A percentile compares a stretch with the other conserved stretches of the same genome.
Conservation (phyloP, 2,797 vertebrate genomes). For the Alectoris magna region DNA sequence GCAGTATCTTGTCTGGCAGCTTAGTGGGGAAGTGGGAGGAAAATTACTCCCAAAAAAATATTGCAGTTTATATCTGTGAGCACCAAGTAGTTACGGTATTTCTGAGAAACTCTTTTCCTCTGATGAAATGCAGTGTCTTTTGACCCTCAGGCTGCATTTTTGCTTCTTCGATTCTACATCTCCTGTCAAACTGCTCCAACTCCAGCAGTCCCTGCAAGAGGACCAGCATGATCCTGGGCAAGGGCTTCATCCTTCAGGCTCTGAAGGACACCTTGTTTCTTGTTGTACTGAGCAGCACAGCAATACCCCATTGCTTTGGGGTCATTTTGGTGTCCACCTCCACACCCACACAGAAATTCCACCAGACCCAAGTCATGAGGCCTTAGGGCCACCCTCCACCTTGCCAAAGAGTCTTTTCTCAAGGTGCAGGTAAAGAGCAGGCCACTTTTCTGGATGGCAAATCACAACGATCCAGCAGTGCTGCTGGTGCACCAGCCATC, state of each 20-base stretch:
- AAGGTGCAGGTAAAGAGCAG: background rate
- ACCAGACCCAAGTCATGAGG: background rate
- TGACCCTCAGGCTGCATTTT: background rate
- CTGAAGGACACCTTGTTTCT: background rate
- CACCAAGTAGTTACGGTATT: background rate
- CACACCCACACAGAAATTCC: background rate
- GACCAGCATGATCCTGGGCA: background rate
- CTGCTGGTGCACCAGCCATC: background rate
- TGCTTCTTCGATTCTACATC: background rate
- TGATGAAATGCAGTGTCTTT: background rate
- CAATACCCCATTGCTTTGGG: background rate
- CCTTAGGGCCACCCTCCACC: background rate
- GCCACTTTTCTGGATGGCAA: background rate
- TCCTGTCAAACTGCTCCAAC: background rate
- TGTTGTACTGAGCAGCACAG: background rate
- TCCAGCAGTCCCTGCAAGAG: background rate
- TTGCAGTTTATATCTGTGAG: background rate
- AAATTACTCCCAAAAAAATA: slow-evolving; percentile 2
- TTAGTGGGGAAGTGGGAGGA: background rate
- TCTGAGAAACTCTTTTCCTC: background rate
- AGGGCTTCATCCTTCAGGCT: background rate
- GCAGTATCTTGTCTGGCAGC: background rate
- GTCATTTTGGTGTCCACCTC: background rate
- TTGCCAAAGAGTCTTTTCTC: background rate
- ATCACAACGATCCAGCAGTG: background rate